phyloP scores from a whole-genome alignment of 2,113 vertebrate genomes.

The Mormoops blainvillei region DNA sequence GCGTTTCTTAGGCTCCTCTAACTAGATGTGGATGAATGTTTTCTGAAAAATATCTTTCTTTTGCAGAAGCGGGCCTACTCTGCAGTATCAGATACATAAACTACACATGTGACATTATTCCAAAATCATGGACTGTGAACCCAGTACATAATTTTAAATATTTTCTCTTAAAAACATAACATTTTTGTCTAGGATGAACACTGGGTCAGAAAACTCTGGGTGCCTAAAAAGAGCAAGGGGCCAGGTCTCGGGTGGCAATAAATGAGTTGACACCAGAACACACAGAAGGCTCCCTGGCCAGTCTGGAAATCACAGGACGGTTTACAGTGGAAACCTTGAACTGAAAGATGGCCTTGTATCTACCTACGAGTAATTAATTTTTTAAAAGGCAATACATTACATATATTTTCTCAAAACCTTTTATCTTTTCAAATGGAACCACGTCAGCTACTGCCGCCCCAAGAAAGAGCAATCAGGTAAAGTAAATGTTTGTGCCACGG shows the following conservation, averaged over 20 bases:
- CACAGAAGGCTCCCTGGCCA: accelerated
- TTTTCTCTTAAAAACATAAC: background rate
- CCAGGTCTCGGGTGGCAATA: background rate
- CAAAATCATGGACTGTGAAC: background rate
- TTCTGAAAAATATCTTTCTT: background rate
- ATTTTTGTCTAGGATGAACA: background rate
- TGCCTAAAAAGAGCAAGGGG: background rate
- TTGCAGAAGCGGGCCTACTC: background rate
- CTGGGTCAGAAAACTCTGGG: background rate
- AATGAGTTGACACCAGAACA: background rate
- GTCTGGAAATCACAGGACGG: background rate
- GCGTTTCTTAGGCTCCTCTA: background rate
- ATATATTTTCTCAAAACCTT: background rate
- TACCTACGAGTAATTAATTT: background rate
- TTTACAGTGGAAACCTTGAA: background rate
- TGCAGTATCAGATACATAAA: background rate
- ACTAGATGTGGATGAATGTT: background rate
- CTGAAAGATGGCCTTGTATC: background rate
- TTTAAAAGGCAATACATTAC: background rate
- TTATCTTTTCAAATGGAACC: background rate
- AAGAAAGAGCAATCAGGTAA: background rate
- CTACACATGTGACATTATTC: background rate
- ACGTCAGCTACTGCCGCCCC: accelerated
- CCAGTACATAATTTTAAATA: too few relatives aligned
- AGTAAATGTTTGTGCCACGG: background rate